phyloP scores from a whole-genome alignment of 1,140 invertebrate genomes.

The Steinernema khuongi region DNA sequence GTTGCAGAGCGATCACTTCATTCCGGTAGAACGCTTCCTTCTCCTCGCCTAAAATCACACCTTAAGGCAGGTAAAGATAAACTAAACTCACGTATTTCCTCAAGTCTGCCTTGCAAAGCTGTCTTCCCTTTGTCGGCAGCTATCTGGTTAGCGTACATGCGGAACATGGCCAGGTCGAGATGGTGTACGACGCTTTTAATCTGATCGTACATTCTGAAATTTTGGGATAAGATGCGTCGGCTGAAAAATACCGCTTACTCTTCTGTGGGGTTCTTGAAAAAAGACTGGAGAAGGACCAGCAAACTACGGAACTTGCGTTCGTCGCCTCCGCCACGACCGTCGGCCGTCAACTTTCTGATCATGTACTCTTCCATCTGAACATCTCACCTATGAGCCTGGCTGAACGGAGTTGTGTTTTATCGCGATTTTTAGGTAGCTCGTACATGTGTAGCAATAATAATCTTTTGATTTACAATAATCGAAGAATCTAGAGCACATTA shows the following conservation, averaged over 20 bases:
- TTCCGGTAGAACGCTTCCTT: background rate
- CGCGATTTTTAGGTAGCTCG: no score
- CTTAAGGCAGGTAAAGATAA: background rate
- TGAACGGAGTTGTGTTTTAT: no score
- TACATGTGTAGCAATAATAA: no score
- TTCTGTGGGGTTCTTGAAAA: background rate
- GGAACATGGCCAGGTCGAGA: background rate
- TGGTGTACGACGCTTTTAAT: background rate
- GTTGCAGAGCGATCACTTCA: background rate
- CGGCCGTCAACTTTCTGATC: constrained; percentile 30
- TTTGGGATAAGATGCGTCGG: no score
- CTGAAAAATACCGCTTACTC: no score
- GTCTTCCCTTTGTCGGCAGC: constrained; percentile 25
- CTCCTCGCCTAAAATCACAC: constrained; percentile 2
- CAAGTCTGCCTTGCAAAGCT: constrained; percentile 10
- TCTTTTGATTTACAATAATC: no score
- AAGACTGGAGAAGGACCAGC: background rate
- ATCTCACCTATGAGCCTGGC: no score
- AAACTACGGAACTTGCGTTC: constrained; percentile 19
- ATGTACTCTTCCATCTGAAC: constrained; percentile 28
- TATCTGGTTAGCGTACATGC: constrained; percentile 1
- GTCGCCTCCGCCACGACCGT: constrained; percentile 34
- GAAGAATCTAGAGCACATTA: no score
- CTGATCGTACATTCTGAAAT: background rate
- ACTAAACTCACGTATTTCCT: background rate